Evolutionary conservation across 2,888 invertebrate species (phyloP).

Genomic region (Nasonovia ribisnigri): DNA sequence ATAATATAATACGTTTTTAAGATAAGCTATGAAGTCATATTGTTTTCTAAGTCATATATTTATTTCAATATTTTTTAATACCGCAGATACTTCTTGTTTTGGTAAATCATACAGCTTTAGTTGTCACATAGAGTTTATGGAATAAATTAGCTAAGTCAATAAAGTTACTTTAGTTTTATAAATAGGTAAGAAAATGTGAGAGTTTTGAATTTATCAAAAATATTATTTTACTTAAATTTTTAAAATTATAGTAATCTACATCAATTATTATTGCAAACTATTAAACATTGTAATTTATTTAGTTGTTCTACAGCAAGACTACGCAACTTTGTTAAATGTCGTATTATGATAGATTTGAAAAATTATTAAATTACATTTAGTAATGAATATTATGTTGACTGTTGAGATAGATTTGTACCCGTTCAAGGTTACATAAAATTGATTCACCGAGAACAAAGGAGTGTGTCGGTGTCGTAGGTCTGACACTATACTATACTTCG

Average conservation of each 20-base stretch:
- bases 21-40: neutral
- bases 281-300: neutral
- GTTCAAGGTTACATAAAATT: neutral
- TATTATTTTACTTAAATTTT: neutral
- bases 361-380: neutral
- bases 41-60: neutral
- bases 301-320: neutral
- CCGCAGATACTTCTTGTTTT: neutral
- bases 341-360: neutral
- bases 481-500: neutral
- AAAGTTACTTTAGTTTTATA: neutral
- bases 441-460: neutral
- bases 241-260: neutral
- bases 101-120: neutral
- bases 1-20: neutral
- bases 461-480: neutral
- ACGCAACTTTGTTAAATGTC: neutral
- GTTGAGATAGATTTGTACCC: neutral
- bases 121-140: neutral
- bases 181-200: neutral
- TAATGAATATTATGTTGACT: neutral
- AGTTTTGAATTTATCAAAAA: neutral
- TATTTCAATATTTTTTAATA: neutral
- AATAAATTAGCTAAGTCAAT: neutral
- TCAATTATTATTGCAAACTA: neutral